Evolutionary conservation across 2,797 vertebrate species (phyloP).

Genomic region (Pipistrellus pipistrellus): DNA sequence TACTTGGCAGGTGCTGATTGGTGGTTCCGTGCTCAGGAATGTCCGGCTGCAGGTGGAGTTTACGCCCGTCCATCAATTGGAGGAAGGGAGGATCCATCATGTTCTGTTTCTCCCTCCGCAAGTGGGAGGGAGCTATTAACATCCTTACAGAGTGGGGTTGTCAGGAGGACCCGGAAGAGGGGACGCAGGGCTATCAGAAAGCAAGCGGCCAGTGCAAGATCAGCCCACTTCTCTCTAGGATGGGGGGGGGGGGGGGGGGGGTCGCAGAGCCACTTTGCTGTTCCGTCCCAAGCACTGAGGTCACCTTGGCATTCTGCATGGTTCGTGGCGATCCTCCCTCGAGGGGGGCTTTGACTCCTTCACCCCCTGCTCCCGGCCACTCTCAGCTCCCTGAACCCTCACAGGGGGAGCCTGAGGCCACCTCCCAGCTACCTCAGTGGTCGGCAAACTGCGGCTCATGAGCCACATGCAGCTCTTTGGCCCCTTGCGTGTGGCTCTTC

Average conservation of each 20-base stretch:
- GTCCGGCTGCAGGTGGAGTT: no score
- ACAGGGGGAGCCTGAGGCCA: neutral
- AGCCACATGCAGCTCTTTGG: no score
- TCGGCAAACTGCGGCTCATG: no score
- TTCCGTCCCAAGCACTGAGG: neutral
- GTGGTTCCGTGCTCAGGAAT: no score
- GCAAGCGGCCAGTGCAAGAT: neutral
- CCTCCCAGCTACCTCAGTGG: neutral
- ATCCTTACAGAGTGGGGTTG: no score
- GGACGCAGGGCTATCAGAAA: neutral
- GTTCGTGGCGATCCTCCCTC: neutral
- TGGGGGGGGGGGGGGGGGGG: rapidly evolving
- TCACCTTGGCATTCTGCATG: neutral
- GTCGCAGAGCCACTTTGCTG: neutral
- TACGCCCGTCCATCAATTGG: no score
- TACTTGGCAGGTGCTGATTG: no score
- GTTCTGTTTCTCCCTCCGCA: neutral
- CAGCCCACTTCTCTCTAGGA: neutral
- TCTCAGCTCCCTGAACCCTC: neutral
- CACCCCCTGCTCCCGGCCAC: neutral
- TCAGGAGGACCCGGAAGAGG: neutral
- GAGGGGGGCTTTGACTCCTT: neutral
- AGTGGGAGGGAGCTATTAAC: neutral
- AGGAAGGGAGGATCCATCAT: no score
- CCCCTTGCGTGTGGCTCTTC: no score